Evolutionary conservation across 1,140 invertebrate species (phyloP), one percentile per base, ranked within the genome.

Genomic region (Lethrus apterus): DNA sequence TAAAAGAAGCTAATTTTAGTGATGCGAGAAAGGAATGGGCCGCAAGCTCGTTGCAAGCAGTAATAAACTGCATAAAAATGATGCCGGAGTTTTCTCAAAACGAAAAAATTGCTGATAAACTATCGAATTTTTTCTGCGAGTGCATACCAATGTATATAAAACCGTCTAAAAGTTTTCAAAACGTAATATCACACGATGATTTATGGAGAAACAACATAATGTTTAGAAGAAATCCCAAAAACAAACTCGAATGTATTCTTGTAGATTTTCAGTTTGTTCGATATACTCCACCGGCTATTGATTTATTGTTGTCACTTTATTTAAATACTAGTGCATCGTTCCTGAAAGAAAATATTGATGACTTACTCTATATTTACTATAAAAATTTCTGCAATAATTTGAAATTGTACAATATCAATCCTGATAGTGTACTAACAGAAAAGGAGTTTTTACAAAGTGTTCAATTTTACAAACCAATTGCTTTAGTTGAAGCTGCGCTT

Each of bases 181-280:
- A 80, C 46, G 71, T 73, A 1, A 52, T 79, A 0, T 62, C 65
- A 9, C 80, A 80, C 57, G 71, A 72, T 0, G 76, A 81, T 61
- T 55, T 79, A 2, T 81, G 79, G 78, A 59, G 68, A 0, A 79
- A 79, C 52, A 81, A 81, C 55, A 55, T 80, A 8, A 69, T 81
- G 53, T 72, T 78, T 21, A 8, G 36, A 40, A 5, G 11, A 40
- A n/a, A n/a, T n/a, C 2, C 18, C 21, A 77, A 76, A 54, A 72
- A 74, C 44, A 57, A 68, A 0, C 38, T 63, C 1, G 59, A 65
- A 9, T 74, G 75, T 13, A 64, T 75, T 4, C 52, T 81, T 8
- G 69, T 83, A n/a, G 79, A 83, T 55, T 79, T 75, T 36, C 80
- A 81, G 58, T 65, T 80, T 17, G 70, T 67, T 0, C 55, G 77